Evolutionary conservation across 2,113 vertebrate species (phyloP), one percentile per base, ranked within the genome.

Genomic region (Anoplopoma fimbria): DNA sequence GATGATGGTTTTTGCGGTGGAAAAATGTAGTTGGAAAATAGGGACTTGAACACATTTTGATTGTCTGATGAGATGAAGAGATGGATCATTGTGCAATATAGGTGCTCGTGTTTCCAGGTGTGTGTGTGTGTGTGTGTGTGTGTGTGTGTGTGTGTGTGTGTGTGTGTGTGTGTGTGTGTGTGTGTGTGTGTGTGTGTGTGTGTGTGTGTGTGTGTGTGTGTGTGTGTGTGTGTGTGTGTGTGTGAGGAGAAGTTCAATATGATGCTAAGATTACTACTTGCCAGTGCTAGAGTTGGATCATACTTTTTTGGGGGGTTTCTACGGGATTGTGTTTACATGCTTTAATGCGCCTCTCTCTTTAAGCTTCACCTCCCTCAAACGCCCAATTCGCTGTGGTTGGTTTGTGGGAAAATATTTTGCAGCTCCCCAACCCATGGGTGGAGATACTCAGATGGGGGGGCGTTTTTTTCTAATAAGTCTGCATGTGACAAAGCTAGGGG

Each of bases 1-100:
- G 47, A 27, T 64, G 57, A 71, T 25, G 17, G 42, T 70, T 79
- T 78, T 82, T 74, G 45, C 4, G 9, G 69, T 29, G 38, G 53
- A 60, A 40, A 65, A 68, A 61, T 75, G 33, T 10, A 4, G 51
- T 19, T 64, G 80, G 25, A 70, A 75, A 86, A 88, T 68, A 51
- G 19, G 10, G 51, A 87, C 60, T 70, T 19, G 57, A 72, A 61
- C 40, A 38, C 42, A 51, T 69, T 77, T 71, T 73, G 55, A 76
- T 82, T 40, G 45, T 87, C 65, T 25, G n/a, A 45, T 38, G 65
- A 78, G 69, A 79, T 60, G 25, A 53, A 63, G 38, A 51, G 70
- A 74, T 71, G 42, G 64, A 72, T 86, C 15, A 40, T 31, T 69
- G 9, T 55, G n/a, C n/a, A n/a, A 75, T 40, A 71, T 12, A 42